Conservation (phyloP, 2,113 vertebrate genomes). For the Passer domesticus region DNA sequence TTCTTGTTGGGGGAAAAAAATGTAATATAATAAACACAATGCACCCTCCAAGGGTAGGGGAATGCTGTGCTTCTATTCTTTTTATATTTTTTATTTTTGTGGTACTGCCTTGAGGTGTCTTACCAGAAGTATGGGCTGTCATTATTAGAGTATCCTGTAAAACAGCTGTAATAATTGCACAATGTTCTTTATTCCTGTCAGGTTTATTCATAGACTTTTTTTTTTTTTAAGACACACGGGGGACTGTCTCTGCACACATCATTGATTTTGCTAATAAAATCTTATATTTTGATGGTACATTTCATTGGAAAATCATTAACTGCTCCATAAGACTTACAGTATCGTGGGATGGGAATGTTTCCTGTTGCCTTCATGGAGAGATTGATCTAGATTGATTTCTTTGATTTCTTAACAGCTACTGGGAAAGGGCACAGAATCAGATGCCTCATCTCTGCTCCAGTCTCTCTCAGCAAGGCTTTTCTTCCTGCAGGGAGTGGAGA, state of each 20-base stretch:
- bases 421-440: background rate
- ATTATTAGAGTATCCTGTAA: conserved; percentile 15
- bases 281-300: conserved; percentile 25
- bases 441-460: background rate
- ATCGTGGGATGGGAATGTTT: background rate
- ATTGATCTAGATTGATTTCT: conserved; percentile 28
- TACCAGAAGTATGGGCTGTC: background rate
- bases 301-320: conserved; percentile 47
- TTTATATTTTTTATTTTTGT: background rate
- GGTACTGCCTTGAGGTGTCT: background rate
- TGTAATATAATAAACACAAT: background rate
- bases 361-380: background rate
- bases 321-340: conserved; percentile 9
- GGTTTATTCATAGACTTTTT: conserved; percentile 8
- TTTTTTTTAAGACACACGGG: background rate
- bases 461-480: background rate
- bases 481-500: background rate
- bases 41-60: background rate
- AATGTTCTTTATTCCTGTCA: background rate
- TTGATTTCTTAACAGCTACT: background rate
- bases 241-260: conserved; percentile 18
- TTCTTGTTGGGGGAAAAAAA: background rate
- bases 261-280: conserved; percentile 62
- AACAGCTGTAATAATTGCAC: conserved; percentile 24
- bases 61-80: background rate